Conservation (phyloP, 1,140 invertebrate species). For the Spodoptera frugiperda region DNA sequence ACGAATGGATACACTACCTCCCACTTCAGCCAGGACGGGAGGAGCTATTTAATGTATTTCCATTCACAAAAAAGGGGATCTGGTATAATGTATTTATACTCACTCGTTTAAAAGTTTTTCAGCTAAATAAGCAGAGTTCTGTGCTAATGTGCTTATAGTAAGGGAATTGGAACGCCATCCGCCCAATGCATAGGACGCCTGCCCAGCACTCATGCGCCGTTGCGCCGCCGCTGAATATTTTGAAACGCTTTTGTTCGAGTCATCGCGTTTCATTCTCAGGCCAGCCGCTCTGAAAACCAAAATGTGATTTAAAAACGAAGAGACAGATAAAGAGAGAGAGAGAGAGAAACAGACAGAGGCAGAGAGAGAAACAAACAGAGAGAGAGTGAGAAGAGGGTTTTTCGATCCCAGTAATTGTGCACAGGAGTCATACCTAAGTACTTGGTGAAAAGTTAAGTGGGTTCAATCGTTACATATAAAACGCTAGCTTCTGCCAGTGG, state of each 20-base stretch:
- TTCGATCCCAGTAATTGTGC: no score
- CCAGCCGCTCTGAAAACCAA: constrained; percentile 67
- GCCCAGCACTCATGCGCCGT: constrained; percentile 65
- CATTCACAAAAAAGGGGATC: neutral
- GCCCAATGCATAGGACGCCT: constrained; percentile 58
- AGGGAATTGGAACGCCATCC: constrained; percentile 79
- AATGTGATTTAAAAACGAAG: neutral
- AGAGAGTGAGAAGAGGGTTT: no score
- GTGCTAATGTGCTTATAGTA: constrained; percentile 76
- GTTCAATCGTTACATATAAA: no score
- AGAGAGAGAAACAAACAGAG: no score
- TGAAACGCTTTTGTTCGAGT: constrained; percentile 71
- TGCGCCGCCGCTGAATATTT: constrained; percentile 54
- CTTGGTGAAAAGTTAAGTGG: no score
- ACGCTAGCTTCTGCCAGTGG: no score
- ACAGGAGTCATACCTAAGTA: no score
- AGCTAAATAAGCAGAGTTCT: constrained; percentile 75
- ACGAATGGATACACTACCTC: no score
- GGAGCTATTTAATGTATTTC: no score
- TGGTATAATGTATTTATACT: constrained; percentile 48
- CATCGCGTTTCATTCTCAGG: constrained; percentile 83
- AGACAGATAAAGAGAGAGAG: no score
- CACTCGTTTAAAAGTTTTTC: constrained; percentile 70
- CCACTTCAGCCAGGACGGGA: no score
- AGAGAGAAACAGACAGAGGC: no score